A percentile compares a stretch with the other conserved stretches of the same genome.
phyloP scores from a whole-genome alignment of 2,888 invertebrate genomes.

The Rhorus exstirpatorius region DNA sequence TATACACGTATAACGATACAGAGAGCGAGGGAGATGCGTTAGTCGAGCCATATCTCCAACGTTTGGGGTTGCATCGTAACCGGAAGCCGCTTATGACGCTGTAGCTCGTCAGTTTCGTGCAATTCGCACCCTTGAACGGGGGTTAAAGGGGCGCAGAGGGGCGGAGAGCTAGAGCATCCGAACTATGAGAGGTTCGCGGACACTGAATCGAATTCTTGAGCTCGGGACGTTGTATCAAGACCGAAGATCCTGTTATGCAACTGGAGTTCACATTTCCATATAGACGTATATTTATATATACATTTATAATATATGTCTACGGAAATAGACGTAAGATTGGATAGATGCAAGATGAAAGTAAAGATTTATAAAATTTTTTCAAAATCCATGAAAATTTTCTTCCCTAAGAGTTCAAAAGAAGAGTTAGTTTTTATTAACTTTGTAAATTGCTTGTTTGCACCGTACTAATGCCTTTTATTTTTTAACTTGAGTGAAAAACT shows the following conservation, averaged over 20 bases:
- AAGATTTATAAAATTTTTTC: neutral
- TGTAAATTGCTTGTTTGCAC: neutral
- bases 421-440: neutral
- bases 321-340: neutral
- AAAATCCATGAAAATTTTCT: neutral
- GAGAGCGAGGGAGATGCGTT: neutral
- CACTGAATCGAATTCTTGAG: slow-evolving; percentile 78
- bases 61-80: slow-evolving; percentile 53
- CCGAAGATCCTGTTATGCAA: slow-evolving; percentile 14
- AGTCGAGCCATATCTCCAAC: slow-evolving; percentile 42
- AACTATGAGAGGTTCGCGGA: slow-evolving; percentile 78
- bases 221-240: slow-evolving; percentile 72
- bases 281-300: neutral
- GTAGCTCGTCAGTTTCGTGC: slow-evolving; percentile 55
- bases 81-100: slow-evolving; percentile 57
- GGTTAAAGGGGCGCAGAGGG: slow-evolving; percentile 23
- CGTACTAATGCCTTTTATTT: too few species aligned
- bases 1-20: neutral
- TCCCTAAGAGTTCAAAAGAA: neutral
- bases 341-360: neutral
- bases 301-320: neutral
- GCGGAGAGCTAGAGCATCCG: slow-evolving; percentile 63
- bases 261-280: slow-evolving; percentile 19
- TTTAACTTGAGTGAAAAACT: too few species aligned
- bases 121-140: slow-evolving; percentile 52